Conservation (phyloP, 2,888 invertebrate species). For the Ornithoptera alexandrae region DNA sequence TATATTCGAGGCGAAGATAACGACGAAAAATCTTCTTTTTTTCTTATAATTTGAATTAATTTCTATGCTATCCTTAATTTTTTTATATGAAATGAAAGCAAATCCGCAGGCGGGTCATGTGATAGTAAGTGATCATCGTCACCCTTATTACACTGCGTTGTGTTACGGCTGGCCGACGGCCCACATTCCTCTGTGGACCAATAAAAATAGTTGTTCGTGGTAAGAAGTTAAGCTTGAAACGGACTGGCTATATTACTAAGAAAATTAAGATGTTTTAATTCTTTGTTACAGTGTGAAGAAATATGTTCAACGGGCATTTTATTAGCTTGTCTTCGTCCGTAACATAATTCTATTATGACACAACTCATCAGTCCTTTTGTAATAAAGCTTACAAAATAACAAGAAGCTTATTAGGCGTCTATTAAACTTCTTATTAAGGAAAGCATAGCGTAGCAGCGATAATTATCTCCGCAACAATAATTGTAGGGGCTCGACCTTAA, state of each 20-base stretch:
- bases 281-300: neutral
- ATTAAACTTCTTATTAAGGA: conserved; percentile 52
- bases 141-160: too few species aligned
- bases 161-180: too few species aligned
- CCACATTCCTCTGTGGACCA: too few species aligned
- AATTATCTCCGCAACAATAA: conserved; percentile 46
- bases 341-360: conserved; percentile 14
- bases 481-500: conserved; percentile 43
- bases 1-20: neutral
- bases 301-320: neutral
- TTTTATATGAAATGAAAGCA: too few species aligned
- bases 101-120: too few species aligned
- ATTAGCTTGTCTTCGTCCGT: neutral
- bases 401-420: conserved; percentile 56
- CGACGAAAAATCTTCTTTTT: neutral
- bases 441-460: conserved; percentile 37
- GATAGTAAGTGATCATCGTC: too few species aligned
- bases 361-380: conserved; percentile 12
- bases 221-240: neutral
- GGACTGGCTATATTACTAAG: neutral
- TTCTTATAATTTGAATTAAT: neutral
- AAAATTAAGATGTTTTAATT: neutral
- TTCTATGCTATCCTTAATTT: too few species aligned
- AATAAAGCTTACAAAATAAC: conserved; percentile 39
- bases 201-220: too few species aligned